These are phyloP conservation scores for Gasterosteus nipponicus DNA, from an alignment of 2,113 vertebrate genomes.

Conservation along the genomic window DNA sequence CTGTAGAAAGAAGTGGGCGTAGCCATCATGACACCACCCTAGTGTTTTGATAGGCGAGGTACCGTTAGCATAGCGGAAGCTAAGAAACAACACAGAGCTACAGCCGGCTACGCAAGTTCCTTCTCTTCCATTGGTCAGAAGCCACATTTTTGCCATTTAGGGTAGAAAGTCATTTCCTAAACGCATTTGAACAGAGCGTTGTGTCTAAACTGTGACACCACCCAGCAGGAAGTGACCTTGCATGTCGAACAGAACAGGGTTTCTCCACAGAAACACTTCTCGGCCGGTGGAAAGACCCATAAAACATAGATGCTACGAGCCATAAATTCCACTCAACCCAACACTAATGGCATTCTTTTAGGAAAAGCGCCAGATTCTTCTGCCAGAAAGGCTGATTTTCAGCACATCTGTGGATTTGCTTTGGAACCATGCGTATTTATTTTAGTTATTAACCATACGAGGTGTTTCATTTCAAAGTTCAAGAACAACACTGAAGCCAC, in stretches of 20 bases:
- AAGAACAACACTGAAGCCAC: slow-evolving; percentile 21
- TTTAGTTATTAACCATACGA: slow-evolving; percentile 40
- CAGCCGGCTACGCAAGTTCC: not conserved
- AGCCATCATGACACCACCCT: too few relatives aligned
- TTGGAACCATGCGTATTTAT: slow-evolving; percentile 36
- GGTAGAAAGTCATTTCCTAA: slow-evolving; percentile 1
- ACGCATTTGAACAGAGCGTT: not conserved
- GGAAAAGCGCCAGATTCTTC: slow-evolving; percentile 20
- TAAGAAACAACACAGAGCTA: too few relatives aligned
- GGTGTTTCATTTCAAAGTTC: slow-evolving; percentile 57
- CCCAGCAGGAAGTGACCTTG: slow-evolving; percentile 20
- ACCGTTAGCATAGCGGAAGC: too few relatives aligned
- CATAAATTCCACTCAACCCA: slow-evolving; percentile 37
- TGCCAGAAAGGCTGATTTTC: slow-evolving; percentile 30
- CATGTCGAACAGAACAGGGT: not conserved
- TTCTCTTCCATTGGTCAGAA: not conserved
- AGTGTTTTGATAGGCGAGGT: too few relatives aligned
- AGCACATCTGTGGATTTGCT: slow-evolving; percentile 52
- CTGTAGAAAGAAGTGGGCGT: too few relatives aligned
- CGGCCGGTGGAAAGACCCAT: slow-evolving; percentile 32
- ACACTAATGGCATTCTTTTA: slow-evolving; percentile 43
- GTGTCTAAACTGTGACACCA: not conserved
- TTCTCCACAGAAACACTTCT: slow-evolving; percentile 8
- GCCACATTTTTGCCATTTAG: not conserved
- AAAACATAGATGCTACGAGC: slow-evolving; percentile 45